Evolutionary conservation across 2,113 vertebrate species (phyloP).

Genomic region (Mixornis gularis): DNA sequence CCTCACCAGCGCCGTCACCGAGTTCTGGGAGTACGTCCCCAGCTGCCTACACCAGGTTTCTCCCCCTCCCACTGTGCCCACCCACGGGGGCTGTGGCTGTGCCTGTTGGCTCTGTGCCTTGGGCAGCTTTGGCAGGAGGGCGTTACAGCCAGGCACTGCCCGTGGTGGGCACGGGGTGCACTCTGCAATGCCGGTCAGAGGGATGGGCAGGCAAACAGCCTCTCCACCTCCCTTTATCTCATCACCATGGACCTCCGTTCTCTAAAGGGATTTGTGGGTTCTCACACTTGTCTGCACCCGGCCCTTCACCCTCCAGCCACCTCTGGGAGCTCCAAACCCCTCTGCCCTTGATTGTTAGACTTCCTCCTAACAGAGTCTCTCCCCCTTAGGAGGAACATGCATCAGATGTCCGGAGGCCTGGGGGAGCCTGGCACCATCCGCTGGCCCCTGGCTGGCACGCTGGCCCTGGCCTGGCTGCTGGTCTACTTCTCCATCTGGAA

Average conservation of each 20-base stretch:
- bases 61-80: not conserved
- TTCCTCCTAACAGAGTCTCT: not conserved
- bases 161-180: accelerated
- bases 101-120: not conserved
- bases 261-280: not conserved
- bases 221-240: not conserved
- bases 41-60: constrained; percentile 37
- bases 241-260: accelerated
- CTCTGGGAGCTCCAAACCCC: accelerated
- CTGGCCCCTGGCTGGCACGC: constrained; percentile 84
- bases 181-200: not conserved
- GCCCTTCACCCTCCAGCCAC: not conserved
- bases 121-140: not conserved
- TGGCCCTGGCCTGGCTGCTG: constrained; percentile 86
- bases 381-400: constrained; percentile 83
- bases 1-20: constrained; percentile 84
- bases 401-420: constrained; percentile 79
- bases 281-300: not conserved
- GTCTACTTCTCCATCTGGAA: constrained; percentile 96
- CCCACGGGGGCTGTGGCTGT: accelerated
- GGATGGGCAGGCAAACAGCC: not conserved
- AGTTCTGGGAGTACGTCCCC: constrained; percentile 89
- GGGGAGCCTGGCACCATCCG: constrained; percentile 82
- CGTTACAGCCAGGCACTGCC: accelerated
- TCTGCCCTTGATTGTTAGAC: accelerated